Conservation (phyloP, 2,888 invertebrate genomes). For the Hirudinaria manillensis region DNA sequence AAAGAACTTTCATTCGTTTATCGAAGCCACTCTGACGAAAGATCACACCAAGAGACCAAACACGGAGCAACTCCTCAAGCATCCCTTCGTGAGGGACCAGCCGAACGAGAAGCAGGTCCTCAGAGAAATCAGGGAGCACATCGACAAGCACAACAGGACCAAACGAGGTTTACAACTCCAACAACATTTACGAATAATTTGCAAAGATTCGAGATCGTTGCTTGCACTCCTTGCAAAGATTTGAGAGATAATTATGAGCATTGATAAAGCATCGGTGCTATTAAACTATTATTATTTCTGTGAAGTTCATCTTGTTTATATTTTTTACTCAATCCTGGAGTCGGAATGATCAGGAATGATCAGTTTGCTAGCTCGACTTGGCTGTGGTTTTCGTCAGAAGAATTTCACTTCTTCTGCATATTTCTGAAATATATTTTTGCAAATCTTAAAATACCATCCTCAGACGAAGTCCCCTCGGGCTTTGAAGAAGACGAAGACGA, state of each 20-base stretch:
- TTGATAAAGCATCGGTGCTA: too few relatives aligned
- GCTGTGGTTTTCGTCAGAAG: too few relatives aligned
- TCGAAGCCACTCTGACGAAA: constrained; percentile 95
- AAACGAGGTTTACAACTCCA: constrained; percentile 33
- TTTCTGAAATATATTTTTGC: background rate
- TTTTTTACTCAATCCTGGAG: too few relatives aligned
- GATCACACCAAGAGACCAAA: constrained; percentile 97
- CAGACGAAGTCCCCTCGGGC: too few relatives aligned
- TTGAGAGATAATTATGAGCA: too few relatives aligned
- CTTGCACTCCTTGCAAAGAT: too few relatives aligned
- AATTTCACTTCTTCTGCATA: too few relatives aligned
- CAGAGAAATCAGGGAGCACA: constrained; percentile 97
- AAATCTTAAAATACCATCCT: background rate
- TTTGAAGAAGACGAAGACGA: constrained; percentile 25
- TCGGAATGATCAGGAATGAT: too few relatives aligned
- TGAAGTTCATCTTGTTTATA: too few relatives aligned
- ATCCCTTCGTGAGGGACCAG: constrained; percentile 95
- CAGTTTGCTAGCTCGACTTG: too few relatives aligned
- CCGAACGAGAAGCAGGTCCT: constrained; percentile 95
- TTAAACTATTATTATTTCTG: too few relatives aligned
- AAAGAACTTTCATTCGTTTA: constrained; percentile 82
- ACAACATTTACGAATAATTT: background rate
- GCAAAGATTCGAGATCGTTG: too few relatives aligned
- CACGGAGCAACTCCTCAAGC: constrained; percentile 92
- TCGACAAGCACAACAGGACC: constrained; percentile 66